Base-by-base conservation (phyloP, 2,113 vertebrate genomes). In the Empidonax traillii region DNA sequence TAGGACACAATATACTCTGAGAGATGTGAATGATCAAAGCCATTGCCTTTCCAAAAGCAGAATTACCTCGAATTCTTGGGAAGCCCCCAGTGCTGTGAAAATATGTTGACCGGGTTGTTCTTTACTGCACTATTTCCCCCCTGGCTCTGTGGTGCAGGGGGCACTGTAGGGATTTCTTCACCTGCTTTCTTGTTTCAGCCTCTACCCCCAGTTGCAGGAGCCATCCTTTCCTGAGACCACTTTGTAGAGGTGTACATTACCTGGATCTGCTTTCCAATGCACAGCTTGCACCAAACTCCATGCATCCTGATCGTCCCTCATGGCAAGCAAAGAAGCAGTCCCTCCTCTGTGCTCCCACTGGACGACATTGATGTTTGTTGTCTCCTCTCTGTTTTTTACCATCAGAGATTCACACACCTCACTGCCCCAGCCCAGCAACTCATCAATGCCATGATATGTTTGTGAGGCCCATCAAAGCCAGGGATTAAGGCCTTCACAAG, bases 401-500 rank as follows among this genome's bases (percentile, higher is more conserved):
- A 0, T 43, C 58, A 59, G 59, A 80, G 28, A 53, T 66, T 80
- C 41, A 30, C 63, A 84, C 69, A 58, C 35, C 35, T 92, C 14
- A 4, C 24, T 91, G 44, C 22, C 21, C 65, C 37, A 28, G 76
- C 68, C 62, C 74, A 72, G 12, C 59, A 68, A 9, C 69, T 59
- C 41, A 8, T 49, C 85, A 73, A 11, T 58, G 37, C 56, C 39
- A 24, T 0, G 8, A n/a, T 20, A 17, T 2, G 2, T 37, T 53
- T 46, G 28, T 3, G 3, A 86, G 78, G 58, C 33, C 23, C 31
- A 33, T 69, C 58, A 73, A 73, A 91, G 43, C 39, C 2, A 18
- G 53, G 61, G 72, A 96, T 97, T 71, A 94, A 46, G 62, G 66
- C 25, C 55, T 75, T 90, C 62, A 75, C 81, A 89, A 94, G 55